Evolutionary conservation across 92 coral and sea anemone genomes (phyloP), one percentile per base, ranked within the genome.

Genomic region (Paramuricea clavata): DNA sequence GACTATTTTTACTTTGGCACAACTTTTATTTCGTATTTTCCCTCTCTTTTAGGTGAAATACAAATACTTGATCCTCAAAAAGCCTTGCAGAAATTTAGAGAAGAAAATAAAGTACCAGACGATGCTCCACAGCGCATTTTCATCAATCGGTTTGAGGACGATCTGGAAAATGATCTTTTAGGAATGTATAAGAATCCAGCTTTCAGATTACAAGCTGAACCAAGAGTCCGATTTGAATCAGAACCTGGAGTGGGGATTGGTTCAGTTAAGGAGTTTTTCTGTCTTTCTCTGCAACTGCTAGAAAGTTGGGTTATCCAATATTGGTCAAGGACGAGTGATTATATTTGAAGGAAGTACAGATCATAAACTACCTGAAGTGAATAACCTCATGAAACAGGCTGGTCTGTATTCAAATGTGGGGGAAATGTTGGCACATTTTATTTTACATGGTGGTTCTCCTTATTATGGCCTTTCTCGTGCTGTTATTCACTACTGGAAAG

Each of bases 401-500:
- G 36, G 36, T 67, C 43, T 34, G 74, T 67, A 39, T 15, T 69
- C 30, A 17, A 69, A 44, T 69, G 75, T 39, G 78, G 78, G 78
- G 17, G 4, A 60, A 60, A 60, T 60, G 10, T 10, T 60, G 15
- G 68, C 68, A 60, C 78, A 72, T 21, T 72, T 25, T 22, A 36
- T 72, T 26, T 36, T 72, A 25, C 31, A 72, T 42, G 78, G 78
- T 39, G 78, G 78, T 11, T 56, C 78, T 72, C 52, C 50, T 34
- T 25, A 16, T 76, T 76, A 52, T 76, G 81, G 81, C 34, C 33
- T 76, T 22, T 52, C 81, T 12, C 81, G 65, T 49, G 78, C 78
- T 11, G 31, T 72, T 35, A 23, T 72, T 23, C 32, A 34, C 15
- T 72, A 72, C 30, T 72, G 50, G 52, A 72, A 23, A 39, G 47